Evolutionary conservation across 2,888 invertebrate genomes (phyloP).

Genomic region (Philereme vetulata): DNA sequence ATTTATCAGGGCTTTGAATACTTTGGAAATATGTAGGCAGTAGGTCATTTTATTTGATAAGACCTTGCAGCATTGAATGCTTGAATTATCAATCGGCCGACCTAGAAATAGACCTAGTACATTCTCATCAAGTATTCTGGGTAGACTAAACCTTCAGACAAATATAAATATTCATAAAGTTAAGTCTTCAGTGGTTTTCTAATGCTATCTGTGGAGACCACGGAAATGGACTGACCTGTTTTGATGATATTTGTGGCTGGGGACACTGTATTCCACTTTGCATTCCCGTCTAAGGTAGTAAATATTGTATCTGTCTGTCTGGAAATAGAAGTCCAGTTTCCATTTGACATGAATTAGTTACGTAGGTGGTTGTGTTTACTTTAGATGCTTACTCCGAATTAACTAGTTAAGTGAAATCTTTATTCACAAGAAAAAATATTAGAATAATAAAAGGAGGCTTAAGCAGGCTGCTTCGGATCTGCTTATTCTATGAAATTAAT

Average conservation of each 20-base stretch:
- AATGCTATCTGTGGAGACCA: slow-evolving; percentile 2
- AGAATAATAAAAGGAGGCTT: too few species aligned
- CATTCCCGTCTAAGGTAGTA: slow-evolving; percentile 8
- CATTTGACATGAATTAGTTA: neutral
- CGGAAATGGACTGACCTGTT: slow-evolving; percentile 12
- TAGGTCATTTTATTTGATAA: neutral
- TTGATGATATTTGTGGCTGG: slow-evolving; percentile 12
- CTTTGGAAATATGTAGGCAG: neutral
- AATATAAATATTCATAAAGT: slow-evolving; percentile 10
- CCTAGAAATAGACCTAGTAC: slow-evolving; percentile 3
- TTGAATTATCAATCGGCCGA: slow-evolving; percentile 7
- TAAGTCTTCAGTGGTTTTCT: neutral
- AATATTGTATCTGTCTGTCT: slow-evolving; percentile 18
- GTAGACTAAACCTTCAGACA: slow-evolving; percentile 2
- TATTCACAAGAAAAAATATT: too few species aligned
- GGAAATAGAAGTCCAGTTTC: neutral
- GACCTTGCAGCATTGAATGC: slow-evolving; percentile 1
- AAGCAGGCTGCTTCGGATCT: too few species aligned
- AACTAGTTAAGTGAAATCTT: too few species aligned
- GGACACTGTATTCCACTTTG: slow-evolving; percentile 22
- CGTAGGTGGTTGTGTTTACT: neutral
- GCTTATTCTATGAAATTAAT: too few species aligned
- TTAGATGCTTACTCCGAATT: too few species aligned
- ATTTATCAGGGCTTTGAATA: neutral
- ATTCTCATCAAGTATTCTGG: slow-evolving; percentile 22